Base-by-base conservation (phyloP, 2,113 vertebrate genomes). In the Sterna hirundo region DNA sequence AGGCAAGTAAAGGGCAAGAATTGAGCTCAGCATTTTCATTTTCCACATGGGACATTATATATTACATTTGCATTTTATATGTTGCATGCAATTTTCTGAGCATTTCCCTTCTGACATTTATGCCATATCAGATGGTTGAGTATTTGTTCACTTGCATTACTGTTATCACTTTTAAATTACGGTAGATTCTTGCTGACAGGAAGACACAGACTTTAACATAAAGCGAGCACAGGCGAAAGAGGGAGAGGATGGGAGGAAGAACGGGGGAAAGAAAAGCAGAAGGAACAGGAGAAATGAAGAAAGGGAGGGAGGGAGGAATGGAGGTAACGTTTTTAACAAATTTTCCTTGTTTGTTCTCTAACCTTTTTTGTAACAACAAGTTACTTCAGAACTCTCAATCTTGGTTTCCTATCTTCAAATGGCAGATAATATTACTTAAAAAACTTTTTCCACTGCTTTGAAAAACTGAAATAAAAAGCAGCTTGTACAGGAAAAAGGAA, bases 31-130 rank as follows among this genome's bases (percentile, higher is more conserved):
- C 65, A 72, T 88, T 93, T 96, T 94, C 23, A 93, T 95, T 94
- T 94, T 94, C 86, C 81, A 87, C 91, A 30, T 20, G 84, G 86
- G 78, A 87, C 81, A 23, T 61, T 84, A 55, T 86, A 78, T 87
- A 94, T 94, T 86, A 27, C 61, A 91, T 95, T 96, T 95, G 58
- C 40, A 93, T 96, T 93, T 94, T 89, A 80, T 79, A 94, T 51
- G 57, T 94, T 89, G 44, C 83, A 66, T 82, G 44, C 49, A 94
- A 69, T 93, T 95, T 94, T 94, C 83, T 70, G 44, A 88, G 78
- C 34, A 0, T 93, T 96, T 96, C 55, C 44, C n/a, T 90, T 89
- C 78, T 94, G 84, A 74, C 17, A 93, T 88, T 93, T 88, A 75
- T 92, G 69, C 60, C 51, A 38, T 82, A 64, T 74, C 88, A 92